Percentiles rank a stretch among this genome's conserved stretches.
phyloP scores from a whole-genome alignment of 2,113 vertebrate genomes.

The Poecile atricapillus region DNA sequence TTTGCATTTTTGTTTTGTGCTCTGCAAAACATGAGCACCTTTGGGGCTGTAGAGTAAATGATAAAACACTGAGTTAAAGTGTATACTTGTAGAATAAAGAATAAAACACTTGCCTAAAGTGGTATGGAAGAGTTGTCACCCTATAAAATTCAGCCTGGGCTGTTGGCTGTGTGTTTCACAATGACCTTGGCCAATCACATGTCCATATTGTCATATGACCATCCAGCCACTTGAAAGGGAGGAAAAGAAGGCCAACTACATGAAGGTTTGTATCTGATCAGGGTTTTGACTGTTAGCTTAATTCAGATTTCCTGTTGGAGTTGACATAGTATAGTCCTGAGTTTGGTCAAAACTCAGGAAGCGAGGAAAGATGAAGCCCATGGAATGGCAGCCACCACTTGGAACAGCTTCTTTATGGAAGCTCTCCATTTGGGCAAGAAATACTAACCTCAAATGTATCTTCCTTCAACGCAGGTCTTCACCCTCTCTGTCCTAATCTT shows the following conservation, averaged over 20 bases:
- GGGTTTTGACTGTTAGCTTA: background rate
- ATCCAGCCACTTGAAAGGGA: background rate
- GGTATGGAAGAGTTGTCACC: background rate
- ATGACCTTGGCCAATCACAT: background rate
- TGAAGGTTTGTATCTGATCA: background rate
- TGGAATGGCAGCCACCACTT: background rate
- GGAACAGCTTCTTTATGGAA: background rate
- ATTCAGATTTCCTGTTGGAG: background rate
- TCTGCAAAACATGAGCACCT: background rate
- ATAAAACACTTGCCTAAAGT: background rate
- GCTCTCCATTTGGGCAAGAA: background rate
- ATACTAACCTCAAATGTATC: background rate
- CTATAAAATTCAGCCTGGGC: background rate
- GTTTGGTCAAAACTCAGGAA: background rate
- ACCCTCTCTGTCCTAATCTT: background rate
- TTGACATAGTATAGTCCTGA: background rate
- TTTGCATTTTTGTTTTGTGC: background rate
- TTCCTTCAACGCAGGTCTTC: background rate
- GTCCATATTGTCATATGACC: background rate
- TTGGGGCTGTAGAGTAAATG: background rate
- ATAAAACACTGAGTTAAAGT: background rate
- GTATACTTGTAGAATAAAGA: background rate
- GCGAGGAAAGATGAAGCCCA: background rate
- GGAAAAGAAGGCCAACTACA: background rate
- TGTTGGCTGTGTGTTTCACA: background rate